These are phyloP conservation scores for Esox niger DNA, from an alignment of 2,113 vertebrate genomes.

Conservation along the genomic window DNA sequence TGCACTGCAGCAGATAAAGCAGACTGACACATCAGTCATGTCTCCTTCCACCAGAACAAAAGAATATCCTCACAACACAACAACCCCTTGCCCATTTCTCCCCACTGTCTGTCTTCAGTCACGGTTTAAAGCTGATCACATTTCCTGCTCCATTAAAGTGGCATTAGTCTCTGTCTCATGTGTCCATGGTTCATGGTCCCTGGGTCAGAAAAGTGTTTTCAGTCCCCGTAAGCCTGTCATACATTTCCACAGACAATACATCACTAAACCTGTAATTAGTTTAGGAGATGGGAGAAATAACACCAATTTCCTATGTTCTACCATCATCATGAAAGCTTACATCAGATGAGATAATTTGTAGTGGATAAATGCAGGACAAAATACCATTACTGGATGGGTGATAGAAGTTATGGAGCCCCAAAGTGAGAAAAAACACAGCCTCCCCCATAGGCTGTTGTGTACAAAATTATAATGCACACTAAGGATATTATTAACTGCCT, in stretches of 20 bases:
- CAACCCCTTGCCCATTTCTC: slow-evolving; percentile 24
- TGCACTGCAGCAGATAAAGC: slow-evolving; percentile 78
- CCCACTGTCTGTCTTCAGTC: slow-evolving; percentile 41
- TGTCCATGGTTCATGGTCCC: slow-evolving; percentile 54
- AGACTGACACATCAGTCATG: slow-evolving; percentile 42
- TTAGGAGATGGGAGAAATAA: slow-evolving; percentile 47
- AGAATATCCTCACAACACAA: slow-evolving; percentile 37
- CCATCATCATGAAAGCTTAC: not conserved
- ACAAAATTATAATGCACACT: not conserved
- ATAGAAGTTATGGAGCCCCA: not conserved
- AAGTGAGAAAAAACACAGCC: not conserved
- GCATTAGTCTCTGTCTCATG: slow-evolving; percentile 51
- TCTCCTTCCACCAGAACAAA: slow-evolving; percentile 1
- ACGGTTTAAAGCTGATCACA: slow-evolving; percentile 58
- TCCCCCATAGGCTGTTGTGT: no score
- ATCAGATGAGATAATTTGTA: not conserved
- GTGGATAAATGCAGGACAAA: not conserved
- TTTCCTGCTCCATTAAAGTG: slow-evolving; percentile 64
- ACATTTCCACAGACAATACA: slow-evolving; percentile 16
- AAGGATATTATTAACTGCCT: not conserved
- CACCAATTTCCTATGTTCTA: not conserved
- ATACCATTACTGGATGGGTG: not conserved
- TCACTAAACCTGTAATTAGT: slow-evolving; percentile 52
- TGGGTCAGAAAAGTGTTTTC: slow-evolving; percentile 47
- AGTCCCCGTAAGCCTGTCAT: slow-evolving; percentile 42